Base-by-base conservation (phyloP, 2,113 vertebrate species). In the Ginglymostoma cirratum region DNA sequence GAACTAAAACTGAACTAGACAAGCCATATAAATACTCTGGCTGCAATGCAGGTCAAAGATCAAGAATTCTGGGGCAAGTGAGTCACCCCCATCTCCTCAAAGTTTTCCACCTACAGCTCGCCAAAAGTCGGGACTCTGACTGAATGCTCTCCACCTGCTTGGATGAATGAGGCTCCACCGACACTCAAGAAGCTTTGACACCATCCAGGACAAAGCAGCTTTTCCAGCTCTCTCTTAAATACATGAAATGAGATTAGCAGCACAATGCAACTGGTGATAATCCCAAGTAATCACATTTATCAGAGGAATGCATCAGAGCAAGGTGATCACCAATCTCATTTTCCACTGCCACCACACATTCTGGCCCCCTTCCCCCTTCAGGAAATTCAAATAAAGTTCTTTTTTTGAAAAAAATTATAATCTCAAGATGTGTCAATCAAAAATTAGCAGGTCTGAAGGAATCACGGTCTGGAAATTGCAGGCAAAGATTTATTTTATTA, bases 181-280 rank as follows among this genome's bases (percentile, higher is more conserved):
- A 1, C 55, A 61, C 55, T 61, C 55, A 61, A 61, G 55, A 61
- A 61, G 55, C 55, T 61, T 48, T 61, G 55, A 61, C 55, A 61
- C 55, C 55, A 61, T 12, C 55, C 55, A 61, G 55, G 55, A 61
- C 55, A 61, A 61, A 61, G 55, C 55, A 61, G 55, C 14, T 55
- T 61, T 61, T 61, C 52, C 52, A 61, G 61, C 61, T 90, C n/a
- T 30, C 87, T 34, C 30, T 65, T 90, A 61, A 55, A 92, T 65
- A 27, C 55, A 92, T 65, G 55, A 92, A 92, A 92, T 92, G 87
- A 92, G 52, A 92, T 92, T 92, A 92, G 52, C 87, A 92, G 55
- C 65, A 55, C 87, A 92, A 34, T 92, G 87, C 87, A 92, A 30
- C 87, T 92, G 87, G 87, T 92, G 87, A 92, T 92, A 92, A 92